Percentiles rank a stretch among this genome's conserved stretches.
Conservation (phyloP, 2,113 vertebrate genomes). For the Hemiscyllium ocellatum region DNA sequence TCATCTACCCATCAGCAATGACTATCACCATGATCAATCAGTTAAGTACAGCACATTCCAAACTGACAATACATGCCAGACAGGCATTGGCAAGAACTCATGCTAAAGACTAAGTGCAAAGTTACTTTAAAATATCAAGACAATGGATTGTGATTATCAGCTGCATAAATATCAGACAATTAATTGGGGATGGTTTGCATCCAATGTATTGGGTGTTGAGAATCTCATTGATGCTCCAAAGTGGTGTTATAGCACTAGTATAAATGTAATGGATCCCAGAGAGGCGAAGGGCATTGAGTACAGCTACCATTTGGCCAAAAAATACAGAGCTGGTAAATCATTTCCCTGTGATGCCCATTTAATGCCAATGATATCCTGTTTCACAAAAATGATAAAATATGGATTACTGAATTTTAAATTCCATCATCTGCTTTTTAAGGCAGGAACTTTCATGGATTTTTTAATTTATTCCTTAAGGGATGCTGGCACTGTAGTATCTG, state of each 20-base stretch:
- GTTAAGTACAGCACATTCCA: conserved; percentile 29
- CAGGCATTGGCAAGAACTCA: not conserved
- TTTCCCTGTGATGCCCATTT: too few species aligned
- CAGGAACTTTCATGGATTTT: too few species aligned
- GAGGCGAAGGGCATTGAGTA: too few species aligned
- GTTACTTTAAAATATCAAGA: conserved; percentile 16
- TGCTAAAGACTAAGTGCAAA: not conserved
- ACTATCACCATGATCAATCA: conserved; percentile 13
- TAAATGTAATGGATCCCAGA: too few species aligned
- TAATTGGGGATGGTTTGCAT: not conserved
- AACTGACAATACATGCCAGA: not conserved
- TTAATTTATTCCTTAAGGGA: too few species aligned
- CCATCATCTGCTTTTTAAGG: too few species aligned
- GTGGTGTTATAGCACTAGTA: not conserved
- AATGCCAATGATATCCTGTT: too few species aligned
- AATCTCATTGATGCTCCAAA: not conserved
- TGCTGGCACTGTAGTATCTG: too few species aligned
- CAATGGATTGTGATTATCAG: not conserved
- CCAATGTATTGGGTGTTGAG: not conserved
- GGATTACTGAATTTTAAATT: too few species aligned
- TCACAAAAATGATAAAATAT: too few species aligned
- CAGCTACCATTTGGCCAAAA: too few species aligned
- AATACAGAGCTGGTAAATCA: too few species aligned
- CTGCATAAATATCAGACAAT: not conserved
- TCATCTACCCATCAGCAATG: not conserved